These are phyloP conservation scores for Dasysyrphus albostriatus DNA, from an alignment of 2,888 invertebrate species.

Conservation along the genomic window DNA sequence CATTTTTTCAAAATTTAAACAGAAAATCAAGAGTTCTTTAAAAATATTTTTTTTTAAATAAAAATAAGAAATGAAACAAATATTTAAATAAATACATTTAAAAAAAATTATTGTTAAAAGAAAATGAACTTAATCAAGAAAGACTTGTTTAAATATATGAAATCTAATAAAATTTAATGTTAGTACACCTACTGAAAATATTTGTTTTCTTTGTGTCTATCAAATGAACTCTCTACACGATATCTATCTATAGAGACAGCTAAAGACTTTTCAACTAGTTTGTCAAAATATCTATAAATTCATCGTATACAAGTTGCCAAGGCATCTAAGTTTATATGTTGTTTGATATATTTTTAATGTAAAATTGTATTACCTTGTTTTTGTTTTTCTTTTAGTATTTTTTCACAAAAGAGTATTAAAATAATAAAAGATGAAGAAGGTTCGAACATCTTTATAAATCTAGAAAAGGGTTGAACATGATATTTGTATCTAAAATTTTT, in stretches of 20 bases:
- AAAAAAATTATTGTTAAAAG: background rate
- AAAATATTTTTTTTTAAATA: no score
- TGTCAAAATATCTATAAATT: background rate
- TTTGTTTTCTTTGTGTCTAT: constrained; percentile 13
- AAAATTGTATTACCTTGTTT: constrained; percentile 25
- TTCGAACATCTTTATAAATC: no score
- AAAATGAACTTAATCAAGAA: constrained; percentile 40
- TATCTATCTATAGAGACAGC: background rate
- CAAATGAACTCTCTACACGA: background rate
- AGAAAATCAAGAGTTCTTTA: no score
- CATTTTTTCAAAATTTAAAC: no score
- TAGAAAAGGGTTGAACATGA: no score
- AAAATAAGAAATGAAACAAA: background rate
- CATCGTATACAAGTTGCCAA: constrained; percentile 2
- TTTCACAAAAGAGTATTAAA: no score
- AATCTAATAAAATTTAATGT: constrained; percentile 32
- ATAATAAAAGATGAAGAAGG: no score
- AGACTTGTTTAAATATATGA: constrained; percentile 30
- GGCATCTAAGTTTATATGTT: background rate
- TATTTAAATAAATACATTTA: constrained; percentile 5
- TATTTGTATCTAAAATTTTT: no score
- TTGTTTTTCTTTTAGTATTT: background rate
- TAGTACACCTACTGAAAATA: constrained; percentile 48
- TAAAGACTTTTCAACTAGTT: constrained; percentile 11
- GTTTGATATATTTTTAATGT: background rate